phyloP scores from a whole-genome alignment of 2,888 invertebrate genomes.

The Drosophila atripex region DNA sequence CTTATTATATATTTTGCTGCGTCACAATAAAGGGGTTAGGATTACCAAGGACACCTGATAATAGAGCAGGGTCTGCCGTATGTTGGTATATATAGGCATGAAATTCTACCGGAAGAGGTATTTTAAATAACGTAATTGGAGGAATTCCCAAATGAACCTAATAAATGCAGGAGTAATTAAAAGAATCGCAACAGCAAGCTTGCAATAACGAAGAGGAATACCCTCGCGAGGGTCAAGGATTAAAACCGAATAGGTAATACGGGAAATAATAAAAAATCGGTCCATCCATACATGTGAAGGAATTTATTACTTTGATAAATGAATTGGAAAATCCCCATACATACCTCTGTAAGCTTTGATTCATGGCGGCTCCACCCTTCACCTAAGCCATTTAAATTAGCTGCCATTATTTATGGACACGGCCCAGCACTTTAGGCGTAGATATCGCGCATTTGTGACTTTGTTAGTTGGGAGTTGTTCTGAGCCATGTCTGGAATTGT shows the following conservation, averaged over 20 bases:
- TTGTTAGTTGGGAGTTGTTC: slow-evolving; percentile 53
- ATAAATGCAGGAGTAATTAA: too few relatives aligned
- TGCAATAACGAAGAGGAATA: not conserved
- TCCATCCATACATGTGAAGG: too few relatives aligned
- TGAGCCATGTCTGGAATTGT: slow-evolving; percentile 24
- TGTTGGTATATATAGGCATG: not conserved
- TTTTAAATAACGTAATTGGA: too few relatives aligned
- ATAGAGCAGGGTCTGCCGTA: not conserved
- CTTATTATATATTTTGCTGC: slow-evolving; percentile 23
- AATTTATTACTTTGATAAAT: slow-evolving; percentile 9
- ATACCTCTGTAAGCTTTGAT: not conserved
- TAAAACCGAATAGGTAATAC: too few relatives aligned
- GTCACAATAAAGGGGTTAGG: slow-evolving; percentile 35
- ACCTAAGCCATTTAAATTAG: slow-evolving; percentile 29
- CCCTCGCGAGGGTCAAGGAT: too few relatives aligned
- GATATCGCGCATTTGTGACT: slow-evolving; percentile 45
- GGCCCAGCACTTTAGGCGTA: not conserved
- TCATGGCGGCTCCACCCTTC: not conserved
- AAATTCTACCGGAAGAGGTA: not conserved
- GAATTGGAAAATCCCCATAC: not conserved
- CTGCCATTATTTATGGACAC: slow-evolving; percentile 45
- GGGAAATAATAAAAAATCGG: not conserved
- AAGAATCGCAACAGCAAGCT: too few relatives aligned
- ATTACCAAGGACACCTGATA: slow-evolving; percentile 56
- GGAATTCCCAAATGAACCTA: too few relatives aligned